phyloP scores from a whole-genome alignment of 2,797 vertebrate species.

The Delichon dasypus region DNA sequence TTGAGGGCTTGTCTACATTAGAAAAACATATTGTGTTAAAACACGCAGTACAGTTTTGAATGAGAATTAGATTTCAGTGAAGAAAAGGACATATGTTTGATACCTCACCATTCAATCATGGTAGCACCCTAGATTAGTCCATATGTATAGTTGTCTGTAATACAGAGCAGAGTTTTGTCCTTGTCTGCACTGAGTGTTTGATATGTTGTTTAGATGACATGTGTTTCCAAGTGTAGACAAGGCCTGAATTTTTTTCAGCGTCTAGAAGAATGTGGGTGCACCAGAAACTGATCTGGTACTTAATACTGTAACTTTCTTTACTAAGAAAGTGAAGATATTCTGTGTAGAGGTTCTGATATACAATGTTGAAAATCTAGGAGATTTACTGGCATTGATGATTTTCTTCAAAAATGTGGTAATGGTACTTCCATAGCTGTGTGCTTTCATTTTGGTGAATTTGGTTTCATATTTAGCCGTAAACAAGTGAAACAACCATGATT shows the following conservation, averaged over 20 bases:
- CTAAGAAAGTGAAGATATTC: not conserved
- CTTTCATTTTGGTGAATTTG: not conserved
- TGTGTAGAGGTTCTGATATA: not conserved
- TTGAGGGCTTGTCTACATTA: constrained; percentile 59
- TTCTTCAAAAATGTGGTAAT: not conserved
- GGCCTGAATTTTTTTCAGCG: not conserved
- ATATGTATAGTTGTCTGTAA: not conserved
- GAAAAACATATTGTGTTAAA: constrained; percentile 5
- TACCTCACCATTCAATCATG: not conserved
- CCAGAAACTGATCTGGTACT: not conserved
- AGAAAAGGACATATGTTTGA: not conserved
- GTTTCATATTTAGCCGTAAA: not conserved
- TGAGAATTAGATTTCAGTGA: not conserved
- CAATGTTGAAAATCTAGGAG: not conserved
- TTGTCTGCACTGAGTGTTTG: not conserved
- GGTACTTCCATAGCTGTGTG: not conserved
- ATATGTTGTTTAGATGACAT: not conserved
- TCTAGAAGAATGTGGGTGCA: not conserved
- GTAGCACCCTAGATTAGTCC: not conserved
- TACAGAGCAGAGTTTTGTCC: not conserved
- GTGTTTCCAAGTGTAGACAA: constrained; percentile 35
- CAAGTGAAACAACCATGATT: not conserved
- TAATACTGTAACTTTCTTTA: not conserved
- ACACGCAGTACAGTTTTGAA: not conserved
- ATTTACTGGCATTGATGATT: not conserved